Evolutionary conservation across 2,797 vertebrate genomes (phyloP), one percentile per base, ranked within the genome.

Genomic region (Anabas testudineus): DNA sequence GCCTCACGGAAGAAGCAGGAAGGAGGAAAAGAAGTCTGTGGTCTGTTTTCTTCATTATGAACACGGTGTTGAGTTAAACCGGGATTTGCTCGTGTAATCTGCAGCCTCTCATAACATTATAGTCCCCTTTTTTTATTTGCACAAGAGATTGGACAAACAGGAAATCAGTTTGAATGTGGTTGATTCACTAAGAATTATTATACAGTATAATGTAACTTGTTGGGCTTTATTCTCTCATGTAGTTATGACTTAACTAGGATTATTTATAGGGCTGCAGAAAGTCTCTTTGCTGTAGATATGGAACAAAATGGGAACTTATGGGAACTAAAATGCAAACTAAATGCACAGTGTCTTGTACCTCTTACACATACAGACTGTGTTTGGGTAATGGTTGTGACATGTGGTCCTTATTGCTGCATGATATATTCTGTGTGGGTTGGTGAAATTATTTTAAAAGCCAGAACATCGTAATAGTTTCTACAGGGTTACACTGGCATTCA

Each of bases 1-100:
- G 3, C 30, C 56, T 71, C 30, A 49, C 48, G 56, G 42, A 75
- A 48, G 61, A 76, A 48, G 15, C 46, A 36, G 55, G 52, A 52
- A n/a, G 66, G 59, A 32, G 10, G 7, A 46, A 21, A 26, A 72
- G 24, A 51, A 14, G n/a, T 14, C 58, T 32, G 10, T 46, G n/a
- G 43, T 32, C 7, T 0, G 3, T 41, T 58, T 49, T 52, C 36
- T 15, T 67, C 0, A 46, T 51, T 36, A 45, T 55, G 62, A 66
- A 49, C 41, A n/a, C 10, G 34, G 8, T 16, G 18, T 48, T 46
- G 30, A 30, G 5, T 42, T 41, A 14, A 54, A 26, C 41, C 21
- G n/a, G 13, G 18, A 56, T 42, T 16, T 45, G 18, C 42, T 55
- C 45, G 4, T 34, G 39, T 26, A 24, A 39, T 36, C 15, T 37